These are phyloP conservation scores for Hypotaenidia philippensis DNA, from an alignment of 2,797 vertebrate genomes.

Conservation along the genomic window DNA sequence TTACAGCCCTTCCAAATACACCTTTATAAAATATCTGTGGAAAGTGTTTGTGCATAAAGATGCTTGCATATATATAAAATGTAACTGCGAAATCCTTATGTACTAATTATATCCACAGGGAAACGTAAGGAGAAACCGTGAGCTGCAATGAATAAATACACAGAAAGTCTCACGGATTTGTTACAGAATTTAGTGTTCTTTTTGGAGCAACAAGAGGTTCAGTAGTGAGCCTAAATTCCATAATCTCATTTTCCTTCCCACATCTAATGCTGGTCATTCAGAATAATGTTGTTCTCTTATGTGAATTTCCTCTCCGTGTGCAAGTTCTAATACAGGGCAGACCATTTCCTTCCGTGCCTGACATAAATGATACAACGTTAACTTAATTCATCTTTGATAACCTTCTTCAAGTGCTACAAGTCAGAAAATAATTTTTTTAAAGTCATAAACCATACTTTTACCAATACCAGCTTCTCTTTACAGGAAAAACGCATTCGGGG, in stretches of 20 bases:
- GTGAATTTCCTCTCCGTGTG: not conserved
- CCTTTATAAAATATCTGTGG: not conserved
- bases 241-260: not conserved
- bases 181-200: not conserved
- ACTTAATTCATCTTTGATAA: constrained; percentile 5
- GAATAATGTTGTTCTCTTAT: not conserved
- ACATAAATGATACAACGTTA: not conserved
- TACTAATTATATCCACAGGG: constrained; percentile 22
- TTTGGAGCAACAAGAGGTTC: not conserved
- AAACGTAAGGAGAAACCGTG: not conserved
- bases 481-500: constrained; percentile 5
- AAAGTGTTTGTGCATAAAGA: not conserved
- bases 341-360: not conserved
- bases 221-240: not conserved
- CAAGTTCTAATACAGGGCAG: not conserved
- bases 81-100: not conserved
- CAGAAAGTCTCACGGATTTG: not conserved
- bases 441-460: constrained; percentile 48
- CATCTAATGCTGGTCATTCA: not conserved
- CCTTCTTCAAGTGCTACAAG: constrained; percentile 41
- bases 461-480: constrained; percentile 27
- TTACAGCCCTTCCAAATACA: not conserved
- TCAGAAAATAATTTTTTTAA: constrained; percentile 60
- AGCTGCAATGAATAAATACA: not conserved
- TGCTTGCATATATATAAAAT: not conserved